These are phyloP conservation scores for Rhimphoctona megacephalus DNA, from an alignment of 2,888 invertebrate species.

Conservation along the genomic window DNA sequence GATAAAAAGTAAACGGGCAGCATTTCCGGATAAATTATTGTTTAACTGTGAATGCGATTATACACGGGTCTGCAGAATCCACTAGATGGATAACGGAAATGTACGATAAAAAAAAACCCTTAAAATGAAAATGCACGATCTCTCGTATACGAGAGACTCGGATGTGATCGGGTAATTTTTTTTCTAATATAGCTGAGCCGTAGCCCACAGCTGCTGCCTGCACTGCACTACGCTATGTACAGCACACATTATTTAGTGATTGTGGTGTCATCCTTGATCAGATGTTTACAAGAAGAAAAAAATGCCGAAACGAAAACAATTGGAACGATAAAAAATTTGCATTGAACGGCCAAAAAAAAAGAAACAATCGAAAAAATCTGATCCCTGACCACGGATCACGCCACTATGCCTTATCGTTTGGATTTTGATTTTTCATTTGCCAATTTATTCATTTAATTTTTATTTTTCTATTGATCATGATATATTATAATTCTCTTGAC, in stretches of 20 bases:
- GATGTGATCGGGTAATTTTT: conserved; percentile 76
- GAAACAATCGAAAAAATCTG: conserved; percentile 4
- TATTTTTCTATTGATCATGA: conserved; percentile 61
- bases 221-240: conserved; percentile 84
- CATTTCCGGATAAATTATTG: conserved; percentile 46
- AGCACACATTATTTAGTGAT: conserved; percentile 81
- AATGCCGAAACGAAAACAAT: neutral
- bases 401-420: conserved; percentile 79
- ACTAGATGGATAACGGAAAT: conserved; percentile 75
- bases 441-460: conserved; percentile 68
- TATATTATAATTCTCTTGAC: conserved; percentile 75
- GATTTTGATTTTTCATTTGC: conserved; percentile 79
- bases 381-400: conserved; percentile 76
- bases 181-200: conserved; percentile 80
- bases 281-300: conserved; percentile 24
- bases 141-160: conserved; percentile 30
- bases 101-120: conserved; percentile 48
- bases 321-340: neutral
- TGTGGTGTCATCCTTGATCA: conserved; percentile 79
- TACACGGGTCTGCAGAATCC: conserved; percentile 78
- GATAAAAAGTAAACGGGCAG: conserved; percentile 50
- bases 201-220: conserved; percentile 84
- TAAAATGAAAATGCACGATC: conserved; percentile 22
- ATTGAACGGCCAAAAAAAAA: neutral
- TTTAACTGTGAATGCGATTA: conserved; percentile 47